Evolutionary conservation across 37 sponge, comb jelly and placozoan species (phyloP), one percentile per base, ranked within the genome.

Genomic region (Eunapius fragilis): DNA sequence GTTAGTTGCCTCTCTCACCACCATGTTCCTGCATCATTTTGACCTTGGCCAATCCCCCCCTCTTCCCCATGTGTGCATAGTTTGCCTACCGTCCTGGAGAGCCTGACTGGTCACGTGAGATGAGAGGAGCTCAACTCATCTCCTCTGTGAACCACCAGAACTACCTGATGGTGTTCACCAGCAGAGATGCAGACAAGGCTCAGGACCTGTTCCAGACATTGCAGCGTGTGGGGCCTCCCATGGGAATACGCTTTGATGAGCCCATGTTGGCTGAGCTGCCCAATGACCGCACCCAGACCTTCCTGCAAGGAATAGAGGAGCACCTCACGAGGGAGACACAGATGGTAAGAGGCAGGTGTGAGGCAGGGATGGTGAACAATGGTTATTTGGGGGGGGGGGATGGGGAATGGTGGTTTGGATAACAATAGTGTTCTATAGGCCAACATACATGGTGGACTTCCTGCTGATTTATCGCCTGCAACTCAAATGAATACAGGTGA

Each of bases 81-180:
- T 85, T 73, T 23, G 27, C 72, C 22, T 95, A 95, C 76, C 69
- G 75, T 19, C 80, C 87, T 0, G 30, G 37, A 6, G 82, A 84
- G 5, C 87, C 95, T 37, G 95, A 95, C 50, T 95, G 95, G 95
- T 82, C 90, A 0, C 80, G 90, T 30, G 95, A 92, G 69, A 89
- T 95, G 92, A 80, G 93, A 26, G 95, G 95, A n/a, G 79, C 77
- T 28, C 33, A 27, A 0, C 77, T 95, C 48, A 92, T 92, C 71
- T 72, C 81, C 0, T 71, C 86, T 23, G 80, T 92, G 26, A 6
- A 30, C 26, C 74, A 92, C 76, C 41, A 78, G 72, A 72, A 87
- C 37, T 90, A 75, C 88, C 23, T 94, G 67, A 30, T 96, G 31
- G 47, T 94, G 26, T 92, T 83, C 87, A 88, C 94, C 32, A 67